Percentiles rank a stretch among this genome's conserved stretches.
These are phyloP conservation scores for Drosophila gunungcola DNA, from an alignment of 1,140 invertebrate species.

Conservation along the genomic window DNA sequence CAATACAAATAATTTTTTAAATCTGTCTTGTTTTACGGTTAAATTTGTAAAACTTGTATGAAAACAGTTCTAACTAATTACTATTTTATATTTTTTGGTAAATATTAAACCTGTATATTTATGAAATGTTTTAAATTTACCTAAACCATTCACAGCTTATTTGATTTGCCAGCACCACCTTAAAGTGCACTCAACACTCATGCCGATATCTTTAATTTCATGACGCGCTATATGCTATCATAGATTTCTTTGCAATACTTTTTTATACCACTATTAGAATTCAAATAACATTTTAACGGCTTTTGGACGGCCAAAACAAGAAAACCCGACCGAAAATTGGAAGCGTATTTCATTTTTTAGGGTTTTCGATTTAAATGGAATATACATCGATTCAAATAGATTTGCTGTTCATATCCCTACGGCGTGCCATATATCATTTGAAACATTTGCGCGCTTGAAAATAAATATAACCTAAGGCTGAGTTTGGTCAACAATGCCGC, in stretches of 20 bases:
- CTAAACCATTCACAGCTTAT: not conserved
- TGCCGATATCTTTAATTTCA: not conserved
- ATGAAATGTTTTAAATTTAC: not conserved
- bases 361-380: conserved; percentile 36
- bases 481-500: conserved; percentile 46
- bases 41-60: not conserved
- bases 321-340: conserved; percentile 27
- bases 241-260: conserved; percentile 8
- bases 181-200: conserved; percentile 7
- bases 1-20: too few relatives aligned
- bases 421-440: conserved; percentile 43
- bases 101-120: too few relatives aligned
- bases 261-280: conserved; percentile 23
- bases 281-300: conserved; percentile 34
- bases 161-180: not conserved
- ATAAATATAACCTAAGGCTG: conserved; percentile 57
- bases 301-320: conserved; percentile 3
- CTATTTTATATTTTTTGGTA: too few relatives aligned
- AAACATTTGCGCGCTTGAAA: conserved; percentile 30
- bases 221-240: not conserved
- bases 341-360: conserved; percentile 39
- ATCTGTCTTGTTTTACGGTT: not conserved
- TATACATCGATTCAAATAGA: conserved; percentile 34
- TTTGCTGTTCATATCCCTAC: not conserved
- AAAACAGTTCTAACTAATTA: too few relatives aligned